Percentiles rank a stretch among this genome's conserved stretches.
phyloP scores from a whole-genome alignment of 2,888 invertebrate genomes.

The Euplexia lucipara region DNA sequence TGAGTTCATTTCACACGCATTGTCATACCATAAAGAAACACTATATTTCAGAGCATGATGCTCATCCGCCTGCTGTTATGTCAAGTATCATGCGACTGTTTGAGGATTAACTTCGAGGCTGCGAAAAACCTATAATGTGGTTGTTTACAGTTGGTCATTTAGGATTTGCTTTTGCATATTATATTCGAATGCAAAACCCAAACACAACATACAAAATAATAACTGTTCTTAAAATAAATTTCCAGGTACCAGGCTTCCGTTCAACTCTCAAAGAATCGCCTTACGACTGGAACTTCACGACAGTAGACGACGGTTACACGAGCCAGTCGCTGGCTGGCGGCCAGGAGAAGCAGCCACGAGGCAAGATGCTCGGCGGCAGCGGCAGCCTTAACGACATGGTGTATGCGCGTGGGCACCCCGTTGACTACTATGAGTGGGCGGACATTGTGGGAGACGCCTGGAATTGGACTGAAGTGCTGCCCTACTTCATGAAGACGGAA shows the following conservation, averaged over 20 bases:
- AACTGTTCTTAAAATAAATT: slow-evolving; percentile 4
- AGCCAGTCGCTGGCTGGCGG: slow-evolving; percentile 78
- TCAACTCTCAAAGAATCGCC: slow-evolving; percentile 69
- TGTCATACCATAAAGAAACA: too few species aligned
- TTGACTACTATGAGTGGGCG: slow-evolving; percentile 84
- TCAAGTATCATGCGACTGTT: too few species aligned
- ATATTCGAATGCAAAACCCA: not conserved
- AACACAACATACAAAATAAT: not conserved
- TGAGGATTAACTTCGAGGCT: too few species aligned
- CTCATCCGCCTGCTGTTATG: too few species aligned
- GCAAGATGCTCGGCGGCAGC: slow-evolving; percentile 82
- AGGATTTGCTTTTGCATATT: too few species aligned
- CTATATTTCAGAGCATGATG: not conserved
- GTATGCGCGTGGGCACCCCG: slow-evolving; percentile 82
- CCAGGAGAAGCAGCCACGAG: slow-evolving; percentile 79
- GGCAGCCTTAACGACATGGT: slow-evolving; percentile 85
- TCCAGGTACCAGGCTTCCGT: slow-evolving; percentile 80
- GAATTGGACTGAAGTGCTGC: slow-evolving; percentile 79
- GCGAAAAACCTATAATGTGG: too few species aligned
- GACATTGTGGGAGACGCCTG: slow-evolving; percentile 72
- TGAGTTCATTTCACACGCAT: slow-evolving; percentile 63
- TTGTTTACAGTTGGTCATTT: too few species aligned
- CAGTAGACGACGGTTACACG: slow-evolving; percentile 72
- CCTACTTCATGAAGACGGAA: slow-evolving; percentile 83
- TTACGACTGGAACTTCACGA: slow-evolving; percentile 85